Base-by-base conservation (phyloP, 2,113 vertebrate genomes). In the Mustela nigripes region DNA sequence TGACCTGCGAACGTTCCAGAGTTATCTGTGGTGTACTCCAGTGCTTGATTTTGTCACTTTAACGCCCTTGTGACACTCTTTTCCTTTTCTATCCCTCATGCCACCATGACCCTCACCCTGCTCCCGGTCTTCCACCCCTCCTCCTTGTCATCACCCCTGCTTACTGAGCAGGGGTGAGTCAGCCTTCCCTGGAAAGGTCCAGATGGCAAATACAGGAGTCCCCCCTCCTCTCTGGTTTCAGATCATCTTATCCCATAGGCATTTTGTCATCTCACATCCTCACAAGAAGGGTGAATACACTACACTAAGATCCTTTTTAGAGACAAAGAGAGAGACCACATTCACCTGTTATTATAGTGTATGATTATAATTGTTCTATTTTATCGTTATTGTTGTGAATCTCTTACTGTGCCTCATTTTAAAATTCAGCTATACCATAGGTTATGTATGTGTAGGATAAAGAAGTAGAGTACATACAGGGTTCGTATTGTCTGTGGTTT, bases 81-180 rank as follows among this genome's bases (percentile, higher is more conserved):
- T 1, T 69, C 53, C 60, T 83, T 21, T 14, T 22, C 7, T 53
- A 4, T 14, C 2, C 33, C 10, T n/a, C 1, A 28, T 53, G 56
- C n/a, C 56, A 11, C 28, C 0, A 0, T 1, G 21, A 71, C 50
- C 11, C 10, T 31, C 22, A 1, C 7, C 4, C 6, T 1, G 22
- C 18, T 26, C 21, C 18, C 14, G 42, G 19, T 71, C 5, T 4
- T 56, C 24, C 21, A 11, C 16, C 24, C 31, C 16, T 45, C 15
- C 22, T 50, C 11, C 50, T 81, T 1, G 5, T 31, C 31, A 42
- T 58, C 5, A 1, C 24, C 31, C 11, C 10, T 21, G 22, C 11
- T 67, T 18, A 18, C 1, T 24, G 42, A 84, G 33, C 81, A 78
- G 14, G 26, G 26, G 4, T 31, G 42, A 28, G 26, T 78, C 28